Conservation (phyloP, 2,888 invertebrate species). For the Sylvicola fuscatus region DNA sequence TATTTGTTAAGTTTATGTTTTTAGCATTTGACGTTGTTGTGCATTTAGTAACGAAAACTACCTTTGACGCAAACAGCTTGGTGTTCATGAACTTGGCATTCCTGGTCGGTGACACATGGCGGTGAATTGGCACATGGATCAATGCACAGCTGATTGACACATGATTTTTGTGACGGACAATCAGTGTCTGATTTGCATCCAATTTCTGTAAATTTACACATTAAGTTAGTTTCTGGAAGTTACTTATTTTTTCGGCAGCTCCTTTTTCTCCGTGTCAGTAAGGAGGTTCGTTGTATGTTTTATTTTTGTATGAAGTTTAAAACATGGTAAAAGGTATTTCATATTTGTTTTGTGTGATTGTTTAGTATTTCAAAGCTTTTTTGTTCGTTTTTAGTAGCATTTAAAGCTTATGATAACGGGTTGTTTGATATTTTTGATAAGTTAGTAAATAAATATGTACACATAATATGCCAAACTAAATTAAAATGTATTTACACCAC, state of each 20-base stretch:
- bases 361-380: neutral
- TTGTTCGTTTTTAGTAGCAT: no score
- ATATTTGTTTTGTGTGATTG: neutral
- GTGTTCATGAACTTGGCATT: constrained; percentile 66
- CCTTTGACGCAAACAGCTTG: constrained; percentile 69
- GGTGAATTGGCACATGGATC: constrained; percentile 61
- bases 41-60: no score
- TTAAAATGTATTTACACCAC: no score
- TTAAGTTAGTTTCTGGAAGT: neutral
- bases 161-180: constrained; percentile 57
- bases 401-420: no score
- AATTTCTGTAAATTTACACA: constrained; percentile 38
- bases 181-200: constrained; percentile 62
- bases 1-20: no score
- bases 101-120: constrained; percentile 52
- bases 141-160: constrained; percentile 55
- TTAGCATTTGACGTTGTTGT: no score
- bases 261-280: neutral
- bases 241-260: neutral
- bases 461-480: no score
- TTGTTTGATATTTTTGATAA: no score
- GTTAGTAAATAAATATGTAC: no score
- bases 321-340: no score
- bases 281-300: neutral
- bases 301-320: neutral